Evolutionary conservation across 2,797 vertebrate genomes (phyloP).

Genomic region (Microctenopoma lineatum): DNA sequence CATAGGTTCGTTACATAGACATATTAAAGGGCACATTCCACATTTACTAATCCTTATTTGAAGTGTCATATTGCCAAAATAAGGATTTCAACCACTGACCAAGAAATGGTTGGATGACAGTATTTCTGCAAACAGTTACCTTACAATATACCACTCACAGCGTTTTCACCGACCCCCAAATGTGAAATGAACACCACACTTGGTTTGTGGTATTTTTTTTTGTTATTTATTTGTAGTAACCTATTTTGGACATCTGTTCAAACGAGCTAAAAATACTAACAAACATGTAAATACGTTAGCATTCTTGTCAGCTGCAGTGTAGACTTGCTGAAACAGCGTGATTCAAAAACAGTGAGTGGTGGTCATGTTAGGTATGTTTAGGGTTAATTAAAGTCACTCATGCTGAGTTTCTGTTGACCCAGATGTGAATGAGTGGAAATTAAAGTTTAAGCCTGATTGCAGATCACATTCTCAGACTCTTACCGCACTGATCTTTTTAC

Average conservation of each 20-base stretch:
- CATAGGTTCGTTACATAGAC: conserved; percentile 14
- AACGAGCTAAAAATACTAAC: conserved; percentile 37
- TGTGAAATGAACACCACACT: conserved; percentile 43
- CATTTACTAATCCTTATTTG: conserved; percentile 23
- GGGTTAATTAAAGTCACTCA: conserved; percentile 16
- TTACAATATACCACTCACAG: conserved; percentile 27
- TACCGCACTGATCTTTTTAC: neutral
- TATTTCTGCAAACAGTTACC: conserved; percentile 44
- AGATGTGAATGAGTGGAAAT: conserved; percentile 20
- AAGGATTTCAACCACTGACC: conserved; percentile 30
- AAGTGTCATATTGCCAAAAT: conserved; percentile 31
- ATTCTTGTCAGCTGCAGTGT: conserved; percentile 22
- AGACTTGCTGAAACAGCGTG: conserved; percentile 18
- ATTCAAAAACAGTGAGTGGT: conserved; percentile 18
- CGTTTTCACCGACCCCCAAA: conserved; percentile 7
- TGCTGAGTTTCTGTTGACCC: neutral
- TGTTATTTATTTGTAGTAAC: conserved; percentile 43
- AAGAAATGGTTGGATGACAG: conserved; percentile 31
- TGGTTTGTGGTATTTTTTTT: conserved; percentile 47
- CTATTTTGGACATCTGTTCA: conserved; percentile 11
- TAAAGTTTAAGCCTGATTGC: conserved; percentile 3
- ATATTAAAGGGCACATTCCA: neutral
- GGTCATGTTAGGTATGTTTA: conserved; percentile 14
- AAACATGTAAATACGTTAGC: conserved; percentile 13
- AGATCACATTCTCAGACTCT: conserved; percentile 44